Base-by-base conservation (phyloP, 2,113 vertebrate species). In the Empidonax alnorum region DNA sequence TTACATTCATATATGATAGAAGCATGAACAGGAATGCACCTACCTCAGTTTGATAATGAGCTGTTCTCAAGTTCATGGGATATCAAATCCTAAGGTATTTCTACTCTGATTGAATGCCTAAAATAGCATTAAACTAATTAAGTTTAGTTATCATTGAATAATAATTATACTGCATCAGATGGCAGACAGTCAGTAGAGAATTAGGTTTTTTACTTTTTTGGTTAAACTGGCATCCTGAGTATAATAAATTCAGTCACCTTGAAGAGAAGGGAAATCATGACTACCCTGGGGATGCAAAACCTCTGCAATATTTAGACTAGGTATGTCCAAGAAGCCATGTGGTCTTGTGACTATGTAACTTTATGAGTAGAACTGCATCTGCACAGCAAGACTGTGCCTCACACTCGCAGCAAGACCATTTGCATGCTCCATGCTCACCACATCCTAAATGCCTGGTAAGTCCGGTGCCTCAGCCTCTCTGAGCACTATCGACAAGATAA, bases 121-220 rank as follows among this genome's bases (percentile, higher is more conserved):
- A 94, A 96, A 88, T 86, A 88, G 14, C 27, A 28, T 63, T 69
- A 77, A 93, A 67, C 47, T 84, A 78, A 92, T 84, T 74, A 77
- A 69, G 20, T 69, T 95, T 87, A 62, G 71, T 62, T 88, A 62
- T 42, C 5, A 35, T 20, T 84, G 25, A 84, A 50, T 89, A 93
- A 62, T 61, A 71, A 86, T 83, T 77, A 42, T 63, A 62, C 25
- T 35, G 14, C 39, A 47, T 77, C 65, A 89, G 37, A 58, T 59
- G 46, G 49, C 68, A 79, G 59, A 13, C n/a, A 89, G 46, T 55
- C 63, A 52, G 28, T 14, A 41, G 78, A 75, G 18, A 84, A 87
- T 62, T 71, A 25, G 7, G 5, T 2, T 86, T 81, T 91, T 81
- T 25, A 46, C 25, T 73, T 44, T 85, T 84, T 68, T 62, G 8